phyloP scores from a whole-genome alignment of 2,797 vertebrate species.

The Xiphorhynchus erythropygius region DNA sequence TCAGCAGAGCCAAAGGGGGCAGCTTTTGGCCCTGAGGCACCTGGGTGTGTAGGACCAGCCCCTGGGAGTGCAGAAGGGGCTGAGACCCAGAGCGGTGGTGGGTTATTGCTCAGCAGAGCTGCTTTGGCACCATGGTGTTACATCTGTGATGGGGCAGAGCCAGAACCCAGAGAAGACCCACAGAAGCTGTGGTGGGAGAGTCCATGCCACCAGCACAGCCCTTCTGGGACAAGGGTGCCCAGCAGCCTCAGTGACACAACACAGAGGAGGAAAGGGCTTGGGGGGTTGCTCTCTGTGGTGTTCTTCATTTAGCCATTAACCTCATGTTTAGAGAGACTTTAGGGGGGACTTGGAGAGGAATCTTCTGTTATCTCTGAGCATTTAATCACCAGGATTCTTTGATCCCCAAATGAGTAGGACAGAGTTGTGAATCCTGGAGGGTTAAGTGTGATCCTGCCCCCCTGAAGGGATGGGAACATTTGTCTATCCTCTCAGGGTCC shows the following conservation, averaged over 20 bases:
- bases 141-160: rapidly evolving
- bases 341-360: background rate
- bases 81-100: rapidly evolving
- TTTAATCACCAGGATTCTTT: background rate
- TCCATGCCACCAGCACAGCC: background rate
- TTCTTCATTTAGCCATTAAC: background rate
- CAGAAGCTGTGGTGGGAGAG: background rate
- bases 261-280: background rate
- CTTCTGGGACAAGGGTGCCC: background rate
- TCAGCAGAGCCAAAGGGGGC: background rate
- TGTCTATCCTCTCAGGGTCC: background rate
- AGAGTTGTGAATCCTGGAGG: background rate
- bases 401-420: background rate
- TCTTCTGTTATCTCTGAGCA: background rate
- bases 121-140: rapidly evolving
- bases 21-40: rapidly evolving
- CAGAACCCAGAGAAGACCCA: rapidly evolving
- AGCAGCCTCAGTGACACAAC: background rate
- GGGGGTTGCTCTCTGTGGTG: background rate
- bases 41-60: background rate
- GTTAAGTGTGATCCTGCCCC: background rate
- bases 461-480: background rate
- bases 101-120: background rate
- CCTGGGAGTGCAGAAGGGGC: background rate
- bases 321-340: background rate